Base-by-base conservation (phyloP, 2,888 invertebrate genomes). In the Thysanoteuthis rhombus region DNA sequence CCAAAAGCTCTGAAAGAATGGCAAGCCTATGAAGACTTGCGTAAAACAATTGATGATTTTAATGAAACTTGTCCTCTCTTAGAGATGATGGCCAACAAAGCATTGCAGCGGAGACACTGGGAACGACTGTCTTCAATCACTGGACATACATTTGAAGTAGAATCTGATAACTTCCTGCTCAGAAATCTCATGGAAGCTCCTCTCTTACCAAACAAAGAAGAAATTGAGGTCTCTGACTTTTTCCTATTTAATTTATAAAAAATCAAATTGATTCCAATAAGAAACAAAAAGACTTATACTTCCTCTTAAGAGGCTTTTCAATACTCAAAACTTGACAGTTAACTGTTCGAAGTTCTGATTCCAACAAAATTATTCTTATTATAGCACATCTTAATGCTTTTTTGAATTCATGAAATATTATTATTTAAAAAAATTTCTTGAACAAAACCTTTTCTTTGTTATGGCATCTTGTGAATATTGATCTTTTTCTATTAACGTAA, bases 91-190 rank as follows among this genome's bases (percentile, higher is more conserved):
- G 98, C 98, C 2, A 99, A 99, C 97, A 99, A 99, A 97, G 99
- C 99, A 0, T 99, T 99, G 99, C 99, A 99, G 97, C 98, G 98
- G 0, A 98, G 99, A 16, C 99, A 99, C 97, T 99, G 99, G 99
- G 98, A 99, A 96, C 98, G 99, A 94, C 99, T 99, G 95, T 98
- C 99, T 98, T 98, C 99, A 96, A 98, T 98, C 94, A 98, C 99
- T 5, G 98, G 98, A 95, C 98, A 99, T 97, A 98, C 98, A 93
- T 99, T 99, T 96, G 99, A 99, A 96, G 98, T 99, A 93, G 99
- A 99, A 95, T 98, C 98, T 95, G 99, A 99, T 96, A 99, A 98
- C 94, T 99, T 99, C 97, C 98, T 99, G 94, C 97, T 99, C 94
- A 98, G 99, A 97, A 98, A 99, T 97, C 98, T 99, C 95, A 97